Base-by-base conservation (phyloP, 2,113 vertebrate genomes). In the Tenebrosternarchus preto region DNA sequence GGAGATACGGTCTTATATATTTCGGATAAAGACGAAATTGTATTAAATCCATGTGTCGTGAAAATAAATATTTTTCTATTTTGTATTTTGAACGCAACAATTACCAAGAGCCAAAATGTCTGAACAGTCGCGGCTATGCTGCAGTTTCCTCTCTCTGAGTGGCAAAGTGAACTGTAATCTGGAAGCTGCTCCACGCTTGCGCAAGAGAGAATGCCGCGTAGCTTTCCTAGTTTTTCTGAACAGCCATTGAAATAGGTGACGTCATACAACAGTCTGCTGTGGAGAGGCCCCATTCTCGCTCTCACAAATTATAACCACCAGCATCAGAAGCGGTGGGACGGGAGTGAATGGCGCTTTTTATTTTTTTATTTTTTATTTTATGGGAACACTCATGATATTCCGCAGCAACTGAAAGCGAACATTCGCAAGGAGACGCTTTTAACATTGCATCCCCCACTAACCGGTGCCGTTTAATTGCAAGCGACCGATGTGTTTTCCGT, bases 241-340 rank as follows among this genome's bases (percentile, higher is more conserved):
- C 73, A 84, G 57, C 71, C 73, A 80, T 69, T 8, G 78, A 77
- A 68, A 72, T 68, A 60, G 77, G 85, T 93, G 89, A 91, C 91
- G 92, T 93, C 91, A 92, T 90, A 57, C 78, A 60, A 78, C 88
- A 77, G 82, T 88, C 72, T 80, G 85, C 86, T 74, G 85, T 69
- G 82, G 84, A 73, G 83, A 80, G 84, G 82, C 85, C 86, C 60
- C 68, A 84, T 79, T 76, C 86, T 85, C 83, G 80, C 88, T 75
- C 64, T n/a, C 88, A 88, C 89, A 87, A 84, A 73, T 75, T 88
- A 88, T 88, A 87, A 82, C 66, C 86, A 85, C 84, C 86, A 86
- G 88, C 88, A 84, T 84, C 70, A 86, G 80, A 86, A 86, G 82
- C 85, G 84, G 83, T 77, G 85, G 84, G 66, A 77, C 84, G 64